Conservation (phyloP, 2,888 invertebrate genomes). For the Aphelenchoides bicaudatus region DNA sequence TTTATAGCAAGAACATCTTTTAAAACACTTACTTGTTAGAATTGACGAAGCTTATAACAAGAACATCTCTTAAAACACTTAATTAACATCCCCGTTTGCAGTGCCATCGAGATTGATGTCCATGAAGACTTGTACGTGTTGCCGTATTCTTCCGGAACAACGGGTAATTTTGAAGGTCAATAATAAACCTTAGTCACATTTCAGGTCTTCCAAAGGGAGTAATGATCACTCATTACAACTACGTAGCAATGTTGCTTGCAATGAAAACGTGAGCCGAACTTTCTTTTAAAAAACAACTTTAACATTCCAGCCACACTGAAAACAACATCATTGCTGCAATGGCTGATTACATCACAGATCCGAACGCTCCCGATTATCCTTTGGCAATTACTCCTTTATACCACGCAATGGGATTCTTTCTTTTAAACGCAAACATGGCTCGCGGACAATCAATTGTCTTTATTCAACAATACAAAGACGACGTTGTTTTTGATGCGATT, state of each 20-base stretch:
- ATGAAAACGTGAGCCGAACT: slow-evolving; percentile 3
- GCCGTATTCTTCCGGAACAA: slow-evolving; percentile 49
- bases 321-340: neutral
- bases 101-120: slow-evolving; percentile 27
- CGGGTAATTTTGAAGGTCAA: too few relatives aligned
- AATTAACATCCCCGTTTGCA: too few relatives aligned
- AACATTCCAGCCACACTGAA: slow-evolving; percentile 13
- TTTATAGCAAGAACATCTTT: too few relatives aligned
- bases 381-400: slow-evolving; percentile 43
- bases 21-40: too few relatives aligned
- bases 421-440: slow-evolving; percentile 25
- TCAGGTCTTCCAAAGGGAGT: slow-evolving; percentile 47
- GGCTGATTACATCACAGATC: slow-evolving; percentile 2
- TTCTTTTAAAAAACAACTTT: neutral
- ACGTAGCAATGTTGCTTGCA: slow-evolving; percentile 15
- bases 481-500: slow-evolving; percentile 31
- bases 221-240: slow-evolving; percentile 43
- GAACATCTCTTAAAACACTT: too few relatives aligned
- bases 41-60: too few relatives aligned
- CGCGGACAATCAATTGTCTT: slow-evolving; percentile 38
- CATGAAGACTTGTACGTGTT: slow-evolving; percentile 37
- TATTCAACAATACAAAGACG: slow-evolving; percentile 37
- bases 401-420: slow-evolving; percentile 44
- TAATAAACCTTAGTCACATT: too few relatives aligned
- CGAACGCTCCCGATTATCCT: slow-evolving; percentile 21